Evolutionary conservation across 2,888 invertebrate genomes (phyloP).

Genomic region (Agrotis clavis): DNA sequence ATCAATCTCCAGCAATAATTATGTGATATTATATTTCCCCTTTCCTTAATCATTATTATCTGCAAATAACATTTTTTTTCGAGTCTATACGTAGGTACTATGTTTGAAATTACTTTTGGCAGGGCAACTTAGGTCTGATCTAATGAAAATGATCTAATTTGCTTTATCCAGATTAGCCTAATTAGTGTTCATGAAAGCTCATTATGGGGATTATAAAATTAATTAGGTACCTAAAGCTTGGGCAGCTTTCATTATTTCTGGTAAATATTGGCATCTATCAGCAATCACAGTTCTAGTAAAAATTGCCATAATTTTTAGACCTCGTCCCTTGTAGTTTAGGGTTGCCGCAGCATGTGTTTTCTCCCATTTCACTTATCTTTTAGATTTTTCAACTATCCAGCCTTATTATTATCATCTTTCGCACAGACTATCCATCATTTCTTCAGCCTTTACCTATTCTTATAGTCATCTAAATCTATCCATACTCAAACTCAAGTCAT

Average conservation of each 20-base stretch:
- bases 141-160: not conserved
- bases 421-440: too few species aligned
- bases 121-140: not conserved
- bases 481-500: too few species aligned
- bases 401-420: too few species aligned
- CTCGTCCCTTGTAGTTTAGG: too few species aligned
- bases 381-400: too few species aligned
- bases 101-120: not conserved
- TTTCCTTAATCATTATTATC: not conserved
- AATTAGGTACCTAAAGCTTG: not conserved
- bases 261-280: not conserved
- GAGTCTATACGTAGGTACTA: not conserved
- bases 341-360: too few species aligned
- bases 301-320: too few species aligned
- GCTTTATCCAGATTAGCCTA: not conserved
- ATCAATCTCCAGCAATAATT: slow-evolving; percentile 18
- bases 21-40: not conserved
- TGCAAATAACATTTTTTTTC: not conserved
- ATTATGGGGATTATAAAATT: not conserved
- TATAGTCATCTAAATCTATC: too few species aligned
- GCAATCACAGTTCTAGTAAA: not conserved
- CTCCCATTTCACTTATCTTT: too few species aligned
- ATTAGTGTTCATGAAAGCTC: not conserved
- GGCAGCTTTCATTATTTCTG: too few species aligned
- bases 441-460: too few species aligned